These are phyloP conservation scores for Sarcophaga bullata DNA, from an alignment of 1,140 invertebrate species.

Conservation along the genomic window DNA sequence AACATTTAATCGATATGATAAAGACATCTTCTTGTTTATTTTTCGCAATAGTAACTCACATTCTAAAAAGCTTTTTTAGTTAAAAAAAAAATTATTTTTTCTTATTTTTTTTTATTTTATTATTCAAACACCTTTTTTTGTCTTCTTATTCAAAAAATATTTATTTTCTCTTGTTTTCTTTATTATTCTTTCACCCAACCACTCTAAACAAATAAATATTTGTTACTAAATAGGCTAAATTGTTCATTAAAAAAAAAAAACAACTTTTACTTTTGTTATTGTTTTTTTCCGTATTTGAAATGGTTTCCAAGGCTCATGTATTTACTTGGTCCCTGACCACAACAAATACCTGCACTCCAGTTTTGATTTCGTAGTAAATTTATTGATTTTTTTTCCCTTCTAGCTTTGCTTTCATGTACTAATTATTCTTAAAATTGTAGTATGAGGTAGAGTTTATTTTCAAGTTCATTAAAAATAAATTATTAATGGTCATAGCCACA, in stretches of 20 bases:
- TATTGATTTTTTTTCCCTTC: background rate
- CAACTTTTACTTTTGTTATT: background rate
- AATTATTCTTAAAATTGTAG: too few species aligned
- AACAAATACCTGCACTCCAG: background rate
- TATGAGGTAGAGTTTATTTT: too few species aligned
- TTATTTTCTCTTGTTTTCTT: background rate
- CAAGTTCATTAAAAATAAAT: too few species aligned
- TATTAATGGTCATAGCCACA: too few species aligned
- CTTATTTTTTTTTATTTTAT: background rate
- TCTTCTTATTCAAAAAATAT: background rate
- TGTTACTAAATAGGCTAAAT: background rate
- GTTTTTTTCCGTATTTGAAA: background rate
- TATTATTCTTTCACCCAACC: background rate
- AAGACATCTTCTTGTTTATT: background rate
- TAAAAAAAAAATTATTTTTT: background rate
- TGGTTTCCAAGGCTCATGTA: background rate
- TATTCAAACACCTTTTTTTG: background rate
- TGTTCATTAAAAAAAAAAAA: background rate
- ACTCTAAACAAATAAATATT: background rate
- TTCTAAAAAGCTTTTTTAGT: background rate
- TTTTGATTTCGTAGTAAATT: background rate
- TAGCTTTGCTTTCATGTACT: too few species aligned
- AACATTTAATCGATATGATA: constrained; percentile 22
- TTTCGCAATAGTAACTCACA: background rate
- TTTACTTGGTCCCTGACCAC: background rate